Evolutionary conservation across 2,113 vertebrate species (phyloP).

Genomic region (Gallinago paraguaiae): DNA sequence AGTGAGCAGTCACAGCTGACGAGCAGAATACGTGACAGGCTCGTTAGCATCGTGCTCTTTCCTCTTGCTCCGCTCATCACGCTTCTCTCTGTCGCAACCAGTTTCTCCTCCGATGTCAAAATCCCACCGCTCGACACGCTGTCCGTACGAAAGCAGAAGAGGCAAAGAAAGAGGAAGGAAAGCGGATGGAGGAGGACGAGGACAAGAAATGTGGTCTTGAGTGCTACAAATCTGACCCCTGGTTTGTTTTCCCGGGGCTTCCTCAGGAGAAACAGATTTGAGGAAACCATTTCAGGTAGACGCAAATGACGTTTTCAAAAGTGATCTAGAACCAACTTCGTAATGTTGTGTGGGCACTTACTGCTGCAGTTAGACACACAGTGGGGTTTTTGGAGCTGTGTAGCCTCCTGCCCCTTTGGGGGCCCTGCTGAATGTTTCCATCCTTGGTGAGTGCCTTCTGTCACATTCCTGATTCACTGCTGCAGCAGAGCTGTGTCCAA

Average conservation of each 20-base stretch:
- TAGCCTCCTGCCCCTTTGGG: not conserved
- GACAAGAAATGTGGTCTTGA: not conserved
- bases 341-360: not conserved
- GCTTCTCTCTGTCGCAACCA: not conserved
- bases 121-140: not conserved
- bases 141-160: conserved; percentile 24
- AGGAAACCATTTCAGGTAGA: not conserved
- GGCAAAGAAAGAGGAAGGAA: conserved; percentile 29
- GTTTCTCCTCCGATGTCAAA: conserved; percentile 53
- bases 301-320: not conserved
- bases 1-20: not conserved
- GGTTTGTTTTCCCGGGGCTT: not conserved
- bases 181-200: not conserved
- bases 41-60: not conserved
- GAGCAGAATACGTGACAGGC: not conserved
- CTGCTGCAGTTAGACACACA: not conserved
- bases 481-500: not conserved
- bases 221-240: not conserved
- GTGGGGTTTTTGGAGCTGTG: not conserved
- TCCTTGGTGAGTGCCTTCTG: not conserved
- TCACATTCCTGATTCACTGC: not conserved
- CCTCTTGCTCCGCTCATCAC: not conserved
- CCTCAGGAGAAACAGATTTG: not conserved
- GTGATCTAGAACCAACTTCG: not conserved
- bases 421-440: not conserved